phyloP scores from a whole-genome alignment of 1,140 invertebrate genomes.

The Drosophila sturtevanti region DNA sequence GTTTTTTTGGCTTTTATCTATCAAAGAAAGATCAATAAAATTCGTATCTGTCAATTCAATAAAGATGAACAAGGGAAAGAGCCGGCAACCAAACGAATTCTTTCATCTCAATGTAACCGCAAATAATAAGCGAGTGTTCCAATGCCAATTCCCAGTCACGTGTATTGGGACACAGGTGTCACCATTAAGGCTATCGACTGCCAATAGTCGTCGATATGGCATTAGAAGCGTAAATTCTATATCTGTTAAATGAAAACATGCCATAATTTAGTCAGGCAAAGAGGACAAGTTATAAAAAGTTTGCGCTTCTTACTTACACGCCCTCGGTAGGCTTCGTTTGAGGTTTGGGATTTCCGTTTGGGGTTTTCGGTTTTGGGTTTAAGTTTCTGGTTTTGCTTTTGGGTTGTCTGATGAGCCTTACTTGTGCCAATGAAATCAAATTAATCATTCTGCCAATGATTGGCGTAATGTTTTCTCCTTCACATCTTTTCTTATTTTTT shows the following conservation, averaged over 20 bases:
- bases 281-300: slow-evolving; percentile 58
- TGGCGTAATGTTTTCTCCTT: slow-evolving; percentile 17
- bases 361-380: background rate
- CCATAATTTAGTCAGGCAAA: slow-evolving; percentile 50
- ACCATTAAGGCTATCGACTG: slow-evolving; percentile 24
- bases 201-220: background rate
- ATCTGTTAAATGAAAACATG: slow-evolving; percentile 17
- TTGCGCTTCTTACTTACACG: slow-evolving; percentile 61
- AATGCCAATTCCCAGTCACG: slow-evolving; percentile 52
- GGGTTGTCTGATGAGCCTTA: background rate
- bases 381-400: background rate
- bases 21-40: slow-evolving; percentile 56
- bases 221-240: background rate
- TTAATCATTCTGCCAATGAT: slow-evolving; percentile 68
- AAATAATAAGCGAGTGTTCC: slow-evolving; percentile 51
- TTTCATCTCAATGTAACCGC: slow-evolving; percentile 8
- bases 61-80: slow-evolving; percentile 55
- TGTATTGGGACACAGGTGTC: slow-evolving; percentile 49
- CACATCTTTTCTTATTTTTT: background rate
- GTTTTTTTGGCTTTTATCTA: background rate
- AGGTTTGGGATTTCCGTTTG: background rate
- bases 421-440: slow-evolving; percentile 43
- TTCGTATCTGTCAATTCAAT: slow-evolving; percentile 50
- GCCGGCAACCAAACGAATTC: background rate
- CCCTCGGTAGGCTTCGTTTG: slow-evolving; percentile 17